Percentiles rank a stretch among this genome's conserved stretches.
Conservation (phyloP, 2,113 vertebrate species). For the Brienomyrus brachyistius region DNA sequence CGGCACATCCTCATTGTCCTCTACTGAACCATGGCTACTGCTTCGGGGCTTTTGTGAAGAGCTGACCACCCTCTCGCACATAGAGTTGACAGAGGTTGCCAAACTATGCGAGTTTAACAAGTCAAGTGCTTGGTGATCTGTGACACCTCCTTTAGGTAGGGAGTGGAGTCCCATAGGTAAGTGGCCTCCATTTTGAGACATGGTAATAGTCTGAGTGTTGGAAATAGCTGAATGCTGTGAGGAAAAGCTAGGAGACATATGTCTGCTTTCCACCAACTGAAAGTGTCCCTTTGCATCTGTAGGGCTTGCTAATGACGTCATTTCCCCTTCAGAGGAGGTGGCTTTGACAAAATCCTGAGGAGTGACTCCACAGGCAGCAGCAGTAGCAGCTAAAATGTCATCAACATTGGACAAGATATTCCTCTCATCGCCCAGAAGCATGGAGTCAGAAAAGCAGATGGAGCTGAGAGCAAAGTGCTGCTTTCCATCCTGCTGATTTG, state of each 20-base stretch:
- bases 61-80: slow-evolving; percentile 52
- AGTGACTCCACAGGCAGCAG: slow-evolving; percentile 85
- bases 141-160: slow-evolving; percentile 58
- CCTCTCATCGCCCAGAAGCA: slow-evolving; percentile 86
- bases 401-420: slow-evolving; percentile 94
- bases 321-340: slow-evolving; percentile 67
- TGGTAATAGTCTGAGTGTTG: slow-evolving; percentile 69
- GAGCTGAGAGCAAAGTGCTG: slow-evolving; percentile 89
- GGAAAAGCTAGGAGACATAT: slow-evolving; percentile 72
- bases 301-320: slow-evolving; percentile 62
- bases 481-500: slow-evolving; percentile 78
- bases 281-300: slow-evolving; percentile 77
- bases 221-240: slow-evolving; percentile 63
- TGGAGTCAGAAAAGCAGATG: slow-evolving; percentile 91
- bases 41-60: slow-evolving; percentile 55
- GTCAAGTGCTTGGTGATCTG: slow-evolving; percentile 62
- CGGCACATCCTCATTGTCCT: slow-evolving; percentile 51
- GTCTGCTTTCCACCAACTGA: slow-evolving; percentile 71
- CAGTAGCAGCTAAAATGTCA: slow-evolving; percentile 92
- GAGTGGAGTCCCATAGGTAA: slow-evolving; percentile 68
- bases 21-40: slow-evolving; percentile 57
- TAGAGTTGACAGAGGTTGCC: slow-evolving; percentile 48
- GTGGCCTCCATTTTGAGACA: slow-evolving; percentile 78
- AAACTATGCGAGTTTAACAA: slow-evolving; percentile 57
- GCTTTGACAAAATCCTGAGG: slow-evolving; percentile 90